Percentiles rank a stretch among this genome's conserved stretches.
Evolutionary conservation across 2,888 invertebrate species (phyloP).

Genomic region (Chromoteleia sp.): DNA sequence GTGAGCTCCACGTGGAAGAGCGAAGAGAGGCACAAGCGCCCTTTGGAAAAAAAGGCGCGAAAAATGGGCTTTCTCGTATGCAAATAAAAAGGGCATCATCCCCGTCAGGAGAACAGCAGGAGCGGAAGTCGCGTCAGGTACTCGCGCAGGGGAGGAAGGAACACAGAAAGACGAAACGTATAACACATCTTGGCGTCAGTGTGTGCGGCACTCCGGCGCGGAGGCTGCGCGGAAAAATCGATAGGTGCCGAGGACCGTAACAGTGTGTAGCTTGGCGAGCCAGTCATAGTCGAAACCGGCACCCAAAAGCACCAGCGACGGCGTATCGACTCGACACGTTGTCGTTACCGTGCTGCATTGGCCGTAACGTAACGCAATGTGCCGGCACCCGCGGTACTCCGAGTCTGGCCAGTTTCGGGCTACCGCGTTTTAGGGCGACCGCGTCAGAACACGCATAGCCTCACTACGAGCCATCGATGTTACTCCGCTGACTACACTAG

Average conservation of each 20-base stretch:
- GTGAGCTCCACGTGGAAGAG: not conserved
- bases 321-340: constrained; percentile 56
- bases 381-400: constrained; percentile 42
- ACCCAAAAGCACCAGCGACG: constrained; percentile 78
- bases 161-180: constrained; percentile 59
- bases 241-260: constrained; percentile 80
- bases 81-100: constrained; percentile 54
- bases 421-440: constrained; percentile 2
- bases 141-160: constrained; percentile 61
- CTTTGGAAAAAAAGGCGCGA: not conserved
- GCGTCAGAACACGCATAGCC: constrained; percentile 30
- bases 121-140: constrained; percentile 56
- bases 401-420: constrained; percentile 19
- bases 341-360: constrained; percentile 64
- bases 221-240: constrained; percentile 84
- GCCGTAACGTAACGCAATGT: constrained; percentile 71
- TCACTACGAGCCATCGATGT: constrained; percentile 52
- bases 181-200: constrained; percentile 59
- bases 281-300: constrained; percentile 83
- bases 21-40: no score
- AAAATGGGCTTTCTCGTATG: not conserved
- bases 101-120: constrained; percentile 8
- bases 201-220: constrained; percentile 74
- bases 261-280: constrained; percentile 78
- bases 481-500: constrained; percentile 10